A percentile compares a stretch with the other conserved stretches of the same genome.
Conservation (phyloP, 2,888 invertebrate genomes). For the Hirtodrosophila histrioides region DNA sequence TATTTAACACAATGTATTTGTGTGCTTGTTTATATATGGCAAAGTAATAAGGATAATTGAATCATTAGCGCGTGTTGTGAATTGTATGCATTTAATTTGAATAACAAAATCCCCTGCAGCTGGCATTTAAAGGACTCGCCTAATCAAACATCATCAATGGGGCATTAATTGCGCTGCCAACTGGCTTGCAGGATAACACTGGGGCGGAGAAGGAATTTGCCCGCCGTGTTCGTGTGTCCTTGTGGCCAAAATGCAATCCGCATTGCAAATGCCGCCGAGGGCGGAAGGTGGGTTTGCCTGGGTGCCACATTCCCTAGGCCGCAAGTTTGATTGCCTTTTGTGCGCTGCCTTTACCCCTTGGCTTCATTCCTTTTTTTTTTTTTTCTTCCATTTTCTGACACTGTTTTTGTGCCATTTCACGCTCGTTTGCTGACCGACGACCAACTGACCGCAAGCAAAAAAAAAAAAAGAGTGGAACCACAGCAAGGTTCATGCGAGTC, state of each 20-base stretch:
- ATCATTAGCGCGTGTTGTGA: constrained; percentile 68
- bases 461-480: constrained; percentile 22
- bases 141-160: constrained; percentile 66
- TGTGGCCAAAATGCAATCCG: constrained; percentile 32
- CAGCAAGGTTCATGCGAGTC: constrained; percentile 8
- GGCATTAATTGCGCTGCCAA: constrained; percentile 46
- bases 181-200: no score
- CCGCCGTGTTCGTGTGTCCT: constrained; percentile 1
- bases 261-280: constrained; percentile 26
- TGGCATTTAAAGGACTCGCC: constrained; percentile 35
- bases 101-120: constrained; percentile 38
- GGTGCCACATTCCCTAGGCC: constrained; percentile 51
- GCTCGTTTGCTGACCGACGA: constrained; percentile 72
- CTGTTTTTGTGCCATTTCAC: constrained; percentile 74
- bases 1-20: constrained; percentile 40
- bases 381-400: constrained; percentile 31
- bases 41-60: constrained; percentile 73
- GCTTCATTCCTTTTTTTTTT: constrained; percentile 3
- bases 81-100: constrained; percentile 68
- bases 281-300: constrained; percentile 1
- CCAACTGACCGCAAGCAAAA: constrained; percentile 69
- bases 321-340: constrained; percentile 74
- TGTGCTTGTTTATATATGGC: constrained; percentile 24
- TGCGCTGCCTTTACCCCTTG: constrained; percentile 7
- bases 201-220: no score